Evolutionary conservation across 2,888 invertebrate species (phyloP), one percentile per base, ranked within the genome.

Genomic region (Dilophus febrilis): DNA sequence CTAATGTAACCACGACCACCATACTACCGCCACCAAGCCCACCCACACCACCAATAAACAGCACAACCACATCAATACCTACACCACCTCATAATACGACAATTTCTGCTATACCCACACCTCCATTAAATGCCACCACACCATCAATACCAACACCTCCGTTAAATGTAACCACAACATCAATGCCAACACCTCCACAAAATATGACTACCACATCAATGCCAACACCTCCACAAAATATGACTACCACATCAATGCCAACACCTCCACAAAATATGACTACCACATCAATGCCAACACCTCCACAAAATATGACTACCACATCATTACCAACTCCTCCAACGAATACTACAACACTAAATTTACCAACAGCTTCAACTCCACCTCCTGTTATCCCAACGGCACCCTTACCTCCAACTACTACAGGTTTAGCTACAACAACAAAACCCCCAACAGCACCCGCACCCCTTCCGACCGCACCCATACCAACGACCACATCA

Each of bases 391-490:
- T 7, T 17, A 17, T 17, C 12, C 17, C 34, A 34, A 12, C 38
- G 13, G 18, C 19, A 17, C 7, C 12, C 30, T 35, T 38, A 38
- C 13, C 29, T 30, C 13, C 12, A 4, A 4, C 28, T 12, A 35
- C 22, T 8, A 22, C 4, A 6, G 8, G 4, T 22, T 6, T 16
- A 37, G n/a, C 38, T 11, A 16, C 30, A 17, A 38, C 36, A 30
- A 38, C 53, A 8, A 35, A 44, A 29, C 13, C 42, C 17, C 41
- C 44, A n/a, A 13, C 16, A 1, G 35, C 53, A 6, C 37, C 45
- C 27, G 14, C 42, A 19, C 41, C 44, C 11, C n/a, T 14, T 1
- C 37, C 41, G 8, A 22, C 35, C 11, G 45, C 40, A 30, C 41
- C 47, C 37, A 45, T 49, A 27, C 47, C n/a, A 12, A 1, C 36